Base-by-base conservation (phyloP, 1,140 invertebrate species). In the Lycorma delicatula region DNA sequence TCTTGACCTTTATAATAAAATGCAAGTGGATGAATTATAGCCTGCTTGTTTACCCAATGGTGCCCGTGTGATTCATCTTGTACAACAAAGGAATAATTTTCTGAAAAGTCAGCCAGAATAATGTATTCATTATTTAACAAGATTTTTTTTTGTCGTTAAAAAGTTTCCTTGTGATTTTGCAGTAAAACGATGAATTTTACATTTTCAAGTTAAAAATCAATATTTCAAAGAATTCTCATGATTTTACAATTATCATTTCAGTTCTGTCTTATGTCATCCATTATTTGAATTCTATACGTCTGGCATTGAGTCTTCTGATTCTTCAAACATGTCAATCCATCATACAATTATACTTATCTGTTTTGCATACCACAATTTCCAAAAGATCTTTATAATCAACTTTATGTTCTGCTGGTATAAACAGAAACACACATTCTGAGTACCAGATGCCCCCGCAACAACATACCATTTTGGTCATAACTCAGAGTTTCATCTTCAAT, bases 381-480 rank as follows among this genome's bases (percentile, higher is more conserved):
- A 57, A 20, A 18, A 57, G 31, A n/a, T 57, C 55, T 50, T 57
- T 52, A 29, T 53, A 58, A 44, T 6, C 2, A 34, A 53, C 27
- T 3, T 34, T 53, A 53, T 34, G 50, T 66, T 66, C 54, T 66
- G 61, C 31, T 65, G 61, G 2, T 59, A 56, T 23, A 51, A 23
- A 54, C 61, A 66, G n/a, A 66, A 61, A 50, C 61, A 66, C 16
- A 64, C 56, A 27, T 55, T 59, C 50, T 63, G 61, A 16, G 56
- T 63, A 7, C 61, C 61, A 54, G 28, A 31, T 13, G 44, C 29
- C 36, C 63, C 63, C 6, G 64, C 60, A 11, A 64, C 44, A 18
- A 64, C 50, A 54, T 61, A 63, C 41, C 59, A 46, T 58, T 64
- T 61, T 4, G 64, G 64, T 27, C 62, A 48, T 44, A 64, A 48